phyloP scores from a whole-genome alignment of 1,140 invertebrate genomes.

The Semibalanus balanoides region DNA sequence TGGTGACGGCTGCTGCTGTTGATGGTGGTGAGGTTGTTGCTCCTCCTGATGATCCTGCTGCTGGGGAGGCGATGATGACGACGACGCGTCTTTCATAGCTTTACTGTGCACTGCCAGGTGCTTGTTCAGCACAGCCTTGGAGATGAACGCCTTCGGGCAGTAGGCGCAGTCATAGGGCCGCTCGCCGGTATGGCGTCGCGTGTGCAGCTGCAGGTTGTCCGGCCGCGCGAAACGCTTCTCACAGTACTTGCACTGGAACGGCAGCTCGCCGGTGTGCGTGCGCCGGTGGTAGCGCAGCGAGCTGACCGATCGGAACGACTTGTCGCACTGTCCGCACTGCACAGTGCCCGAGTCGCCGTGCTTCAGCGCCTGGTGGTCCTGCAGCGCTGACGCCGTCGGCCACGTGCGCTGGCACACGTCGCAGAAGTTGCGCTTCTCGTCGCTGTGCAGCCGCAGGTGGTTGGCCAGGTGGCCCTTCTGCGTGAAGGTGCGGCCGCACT shows the following conservation, averaged over 20 bases:
- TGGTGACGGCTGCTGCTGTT: too few relatives aligned
- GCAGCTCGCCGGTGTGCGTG: constrained; percentile 47
- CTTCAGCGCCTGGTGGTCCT: constrained; percentile 29
- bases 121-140: too few relatives aligned
- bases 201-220: constrained; percentile 50
- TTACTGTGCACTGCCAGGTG: too few relatives aligned
- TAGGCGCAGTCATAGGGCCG: constrained; percentile 57
- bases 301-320: constrained; percentile 28
- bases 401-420: constrained; percentile 27
- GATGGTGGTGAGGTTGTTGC: too few relatives aligned
- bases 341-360: constrained; percentile 36
- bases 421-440: constrained; percentile 55
- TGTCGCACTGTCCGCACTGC: constrained; percentile 23
- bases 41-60: too few relatives aligned
- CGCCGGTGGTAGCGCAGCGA: constrained; percentile 30
- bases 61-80: too few relatives aligned
- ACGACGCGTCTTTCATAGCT: too few relatives aligned
- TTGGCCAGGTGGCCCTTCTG: constrained; percentile 43
- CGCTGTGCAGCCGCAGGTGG: constrained; percentile 47
- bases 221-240: constrained; percentile 59
- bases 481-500: constrained; percentile 23
- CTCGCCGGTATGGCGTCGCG: constrained; percentile 76
- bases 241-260: constrained; percentile 63
- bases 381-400: constrained; percentile 28
- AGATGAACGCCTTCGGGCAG: constrained; percentile 47